Evolutionary conservation across 64 coral and sea anemone genomes (phyloP).

Genomic region (Exaiptasia diaphana): DNA sequence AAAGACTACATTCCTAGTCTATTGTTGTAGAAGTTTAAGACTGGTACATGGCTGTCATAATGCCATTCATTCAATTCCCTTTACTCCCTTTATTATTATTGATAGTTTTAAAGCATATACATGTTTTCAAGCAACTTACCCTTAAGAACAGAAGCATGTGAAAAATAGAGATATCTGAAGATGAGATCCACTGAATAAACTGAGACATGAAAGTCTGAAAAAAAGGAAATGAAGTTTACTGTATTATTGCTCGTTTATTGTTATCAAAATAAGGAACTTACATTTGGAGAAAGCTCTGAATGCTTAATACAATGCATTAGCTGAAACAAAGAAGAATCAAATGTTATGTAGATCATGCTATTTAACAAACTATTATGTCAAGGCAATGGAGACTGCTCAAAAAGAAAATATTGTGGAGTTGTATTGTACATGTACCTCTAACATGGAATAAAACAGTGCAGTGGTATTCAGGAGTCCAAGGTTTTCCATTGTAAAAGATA

Average conservation of each 20-base stretch:
- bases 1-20: not conserved
- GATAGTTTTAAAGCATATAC: too few species aligned
- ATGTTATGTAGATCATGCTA: too few species aligned
- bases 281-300: slow-evolving; percentile 85
- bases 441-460: slow-evolving; percentile 67
- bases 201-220: slow-evolving; percentile 90
- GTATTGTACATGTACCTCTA: slow-evolving; percentile 60
- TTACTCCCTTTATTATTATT: too few species aligned
- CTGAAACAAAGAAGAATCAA: slow-evolving; percentile 35
- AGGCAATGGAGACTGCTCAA: not conserved
- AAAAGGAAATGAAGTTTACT: not conserved
- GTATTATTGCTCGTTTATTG: not conserved
- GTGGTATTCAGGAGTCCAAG: slow-evolving; percentile 70
- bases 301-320: slow-evolving; percentile 97
- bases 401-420: not conserved
- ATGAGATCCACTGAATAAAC: slow-evolving; percentile 84
- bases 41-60: too few species aligned
- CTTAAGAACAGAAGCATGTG: slow-evolving; percentile 76
- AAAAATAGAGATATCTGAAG: slow-evolving; percentile 70
- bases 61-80: too few species aligned
- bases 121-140: slow-evolving; percentile 53
- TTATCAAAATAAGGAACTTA: slow-evolving; percentile 29
- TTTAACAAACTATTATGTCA: too few species aligned
- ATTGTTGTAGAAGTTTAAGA: not conserved
- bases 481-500: slow-evolving; percentile 91